Evolutionary conservation across 1,140 invertebrate genomes (phyloP), one percentile per base, ranked within the genome.

Genomic region (Cydia pomonella): DNA sequence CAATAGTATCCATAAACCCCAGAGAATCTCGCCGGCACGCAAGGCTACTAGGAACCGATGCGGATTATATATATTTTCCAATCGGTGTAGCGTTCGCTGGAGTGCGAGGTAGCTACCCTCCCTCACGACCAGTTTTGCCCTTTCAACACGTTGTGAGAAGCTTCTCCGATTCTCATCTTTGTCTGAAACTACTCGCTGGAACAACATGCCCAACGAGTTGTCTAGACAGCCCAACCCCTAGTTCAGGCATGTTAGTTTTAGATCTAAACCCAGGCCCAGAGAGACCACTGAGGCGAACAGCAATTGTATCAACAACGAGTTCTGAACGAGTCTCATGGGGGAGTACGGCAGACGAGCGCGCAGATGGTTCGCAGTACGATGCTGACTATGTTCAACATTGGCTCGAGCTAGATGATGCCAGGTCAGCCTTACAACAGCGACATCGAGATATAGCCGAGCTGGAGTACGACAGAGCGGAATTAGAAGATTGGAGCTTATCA

Each of bases 401-500:
- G 96, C 87, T 96, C 38, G 93, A 95, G 83, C 87, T 96, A 78
- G 96, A 96, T 83, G 95, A 96, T 76, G 95, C 95, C 0, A 91
- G 95, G 79, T 95, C 95, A 75, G 94, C 94, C 1, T 80, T 95
- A 27, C 94, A 95, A 78, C 95, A 95, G 81, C 94, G 96, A 78
- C 95, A 96, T 80, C 92, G 95, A 77, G 95, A 96, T 83, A 86
- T 95, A 69, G 92, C 95, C 44, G 95, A 96, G 82, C 91, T 96
- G 78, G 95, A 96, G 84, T 96, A 96, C 81, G 96, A 96, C 84
- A 94, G 95, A 78, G 95, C 96, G 5, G 96, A 97, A 88, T 87
- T 97, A 72, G 96, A 97, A 91, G 96, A 97, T 84, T 97, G 96
- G 96, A 96, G 95, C 84, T 94, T 97, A 86, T 95, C 95, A 50